Percentiles rank a stretch among this genome's conserved stretches.
phyloP scores from a whole-genome alignment of 1,140 invertebrate genomes.

The Venturia canescens region DNA sequence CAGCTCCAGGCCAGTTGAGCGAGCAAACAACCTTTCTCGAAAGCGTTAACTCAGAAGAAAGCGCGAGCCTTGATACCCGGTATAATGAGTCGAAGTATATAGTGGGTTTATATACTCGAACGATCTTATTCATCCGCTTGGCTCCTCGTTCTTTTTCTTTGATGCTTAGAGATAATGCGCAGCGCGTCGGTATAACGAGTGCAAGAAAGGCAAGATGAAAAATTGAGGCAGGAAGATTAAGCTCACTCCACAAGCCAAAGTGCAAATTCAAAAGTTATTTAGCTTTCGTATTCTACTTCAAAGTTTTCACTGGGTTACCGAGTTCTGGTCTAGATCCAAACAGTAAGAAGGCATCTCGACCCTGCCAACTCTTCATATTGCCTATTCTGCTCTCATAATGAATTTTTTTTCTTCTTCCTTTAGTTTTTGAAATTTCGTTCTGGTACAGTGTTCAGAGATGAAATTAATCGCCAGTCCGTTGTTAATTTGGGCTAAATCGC shows the following conservation, averaged over 20 bases:
- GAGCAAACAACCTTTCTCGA: slow-evolving; percentile 44
- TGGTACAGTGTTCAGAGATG: background rate
- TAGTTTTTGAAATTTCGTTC: background rate
- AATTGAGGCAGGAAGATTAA: background rate
- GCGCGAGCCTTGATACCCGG: slow-evolving; percentile 8
- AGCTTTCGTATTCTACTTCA: slow-evolving; percentile 18
- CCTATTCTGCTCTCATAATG: slow-evolving; percentile 13
- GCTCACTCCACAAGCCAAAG: background rate
- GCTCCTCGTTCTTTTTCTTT: background rate
- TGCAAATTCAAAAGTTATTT: slow-evolving; percentile 38
- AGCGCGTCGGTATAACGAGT: background rate
- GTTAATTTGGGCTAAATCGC: slow-evolving; percentile 35
- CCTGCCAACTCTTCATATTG: background rate
- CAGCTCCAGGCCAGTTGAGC: slow-evolving; percentile 28
- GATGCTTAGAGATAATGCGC: slow-evolving; percentile 9
- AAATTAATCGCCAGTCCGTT: slow-evolving; percentile 37
- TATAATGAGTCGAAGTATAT: slow-evolving; percentile 31
- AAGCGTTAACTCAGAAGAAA: slow-evolving; percentile 23
- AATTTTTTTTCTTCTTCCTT: background rate
- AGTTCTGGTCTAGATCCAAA: background rate
- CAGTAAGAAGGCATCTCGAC: background rate
- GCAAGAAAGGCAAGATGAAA: background rate
- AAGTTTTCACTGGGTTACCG: slow-evolving; percentile 39
- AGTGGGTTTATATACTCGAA: background rate
- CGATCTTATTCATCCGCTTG: slow-evolving; percentile 9